Conservation (phyloP, 53 echinoderm and acorn worm genomes). For the Astropecten irregularis region DNA sequence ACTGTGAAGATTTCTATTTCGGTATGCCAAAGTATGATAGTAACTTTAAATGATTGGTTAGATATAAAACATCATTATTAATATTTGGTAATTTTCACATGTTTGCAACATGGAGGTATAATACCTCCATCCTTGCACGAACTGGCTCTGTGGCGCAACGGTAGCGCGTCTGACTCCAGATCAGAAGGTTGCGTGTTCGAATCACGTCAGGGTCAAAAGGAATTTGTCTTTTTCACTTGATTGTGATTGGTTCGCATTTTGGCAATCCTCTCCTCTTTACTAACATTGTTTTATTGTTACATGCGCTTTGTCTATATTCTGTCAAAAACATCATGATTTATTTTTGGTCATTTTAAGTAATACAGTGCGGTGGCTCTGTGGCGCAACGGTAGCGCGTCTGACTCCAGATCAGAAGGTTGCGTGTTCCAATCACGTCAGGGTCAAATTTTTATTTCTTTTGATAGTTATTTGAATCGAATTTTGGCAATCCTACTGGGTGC, state of each 20-base stretch:
- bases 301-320: not conserved
- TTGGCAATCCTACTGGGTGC: too few relatives aligned
- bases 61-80: too few relatives aligned
- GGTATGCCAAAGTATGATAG: too few relatives aligned
- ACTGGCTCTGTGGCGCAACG: constrained; percentile 74
- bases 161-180: constrained; percentile 99
- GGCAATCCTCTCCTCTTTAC: not conserved
- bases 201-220: constrained; percentile 87
- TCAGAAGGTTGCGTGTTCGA: constrained; percentile 99
- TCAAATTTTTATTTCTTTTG: constrained; percentile 45
- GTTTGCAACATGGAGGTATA: too few relatives aligned
- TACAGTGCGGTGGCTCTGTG: constrained; percentile 54
- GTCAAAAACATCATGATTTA: not conserved
- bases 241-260: too few relatives aligned
- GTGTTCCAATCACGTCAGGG: constrained; percentile 99
- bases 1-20: too few relatives aligned
- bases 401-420: constrained; percentile 99
- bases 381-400: constrained; percentile 99
- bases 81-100: too few relatives aligned
- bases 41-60: too few relatives aligned
- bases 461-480: too few relatives aligned
- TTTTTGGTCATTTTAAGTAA: not conserved
- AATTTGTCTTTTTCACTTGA: not conserved
- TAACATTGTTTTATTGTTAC: too few relatives aligned
- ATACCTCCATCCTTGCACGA: too few relatives aligned